Conservation (phyloP, 2,113 vertebrate genomes). For the Erpornis zantholeuca region DNA sequence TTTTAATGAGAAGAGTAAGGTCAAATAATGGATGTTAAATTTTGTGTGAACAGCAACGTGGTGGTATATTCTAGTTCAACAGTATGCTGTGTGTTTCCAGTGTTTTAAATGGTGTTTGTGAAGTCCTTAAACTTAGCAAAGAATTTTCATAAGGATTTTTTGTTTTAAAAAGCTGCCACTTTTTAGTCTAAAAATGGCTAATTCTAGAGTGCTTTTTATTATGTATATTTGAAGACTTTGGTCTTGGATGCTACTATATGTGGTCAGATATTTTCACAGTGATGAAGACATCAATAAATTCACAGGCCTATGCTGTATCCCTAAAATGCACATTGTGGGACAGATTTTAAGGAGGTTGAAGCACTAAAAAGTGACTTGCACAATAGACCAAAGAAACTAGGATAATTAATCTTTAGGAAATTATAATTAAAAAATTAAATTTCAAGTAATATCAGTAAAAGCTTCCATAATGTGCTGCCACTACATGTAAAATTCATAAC, state of each 20-base stretch:
- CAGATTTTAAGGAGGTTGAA: background rate
- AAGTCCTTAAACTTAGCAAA: background rate
- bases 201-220: background rate
- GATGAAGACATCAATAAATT: background rate
- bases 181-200: background rate
- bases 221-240: background rate
- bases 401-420: background rate
- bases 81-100: background rate
- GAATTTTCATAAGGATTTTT: background rate
- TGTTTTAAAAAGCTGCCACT: background rate
- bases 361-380: background rate
- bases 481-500: background rate
- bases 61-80: background rate
- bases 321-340: background rate
- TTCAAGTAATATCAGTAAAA: background rate
- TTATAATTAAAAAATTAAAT: background rate
- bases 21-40: background rate
- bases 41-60: background rate
- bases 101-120: background rate
- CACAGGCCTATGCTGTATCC: background rate
- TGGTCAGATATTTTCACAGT: background rate
- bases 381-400: background rate
- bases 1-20: background rate
- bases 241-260: background rate
- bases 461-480: background rate